phyloP scores from a whole-genome alignment of 2,888 invertebrate species.

The Actias luna region DNA sequence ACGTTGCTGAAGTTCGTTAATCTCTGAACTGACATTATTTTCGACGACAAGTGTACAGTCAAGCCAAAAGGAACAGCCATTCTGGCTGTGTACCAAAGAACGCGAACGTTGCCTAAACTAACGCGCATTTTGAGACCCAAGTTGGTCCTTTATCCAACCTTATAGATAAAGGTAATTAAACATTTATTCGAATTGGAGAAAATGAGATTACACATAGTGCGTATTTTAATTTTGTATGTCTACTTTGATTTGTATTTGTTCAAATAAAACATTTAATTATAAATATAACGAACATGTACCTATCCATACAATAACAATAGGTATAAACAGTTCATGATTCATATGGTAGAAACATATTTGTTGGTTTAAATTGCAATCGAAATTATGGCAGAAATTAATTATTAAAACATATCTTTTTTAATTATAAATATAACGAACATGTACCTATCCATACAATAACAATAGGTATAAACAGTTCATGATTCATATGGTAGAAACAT shows the following conservation, averaged over 20 bases:
- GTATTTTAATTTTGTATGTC: background rate
- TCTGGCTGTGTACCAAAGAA: constrained; percentile 81
- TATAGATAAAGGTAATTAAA: background rate
- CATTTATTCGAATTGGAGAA: background rate
- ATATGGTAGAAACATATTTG: too few relatives aligned
- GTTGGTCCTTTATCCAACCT: constrained; percentile 64
- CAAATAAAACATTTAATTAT: background rate
- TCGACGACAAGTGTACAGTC: constrained; percentile 70
- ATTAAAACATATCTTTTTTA: background rate
- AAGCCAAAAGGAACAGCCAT: constrained; percentile 79
- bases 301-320: too few relatives aligned
- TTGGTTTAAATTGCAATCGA: too few relatives aligned
- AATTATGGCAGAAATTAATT: too few relatives aligned
- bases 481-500: too few relatives aligned
- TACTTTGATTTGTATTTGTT: background rate
- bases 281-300: too few relatives aligned
- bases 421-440: too few relatives aligned
- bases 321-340: too few relatives aligned
- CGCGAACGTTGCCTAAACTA: constrained; percentile 72
- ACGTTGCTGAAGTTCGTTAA: constrained; percentile 77
- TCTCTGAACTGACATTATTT: constrained; percentile 80
- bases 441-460: too few relatives aligned
- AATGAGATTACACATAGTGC: background rate
- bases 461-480: too few relatives aligned
- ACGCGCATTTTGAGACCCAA: constrained; percentile 75